Percentiles rank a stretch among this genome's conserved stretches.
Conservation (phyloP, 2,888 invertebrate species). For the Oscheius sp. region DNA sequence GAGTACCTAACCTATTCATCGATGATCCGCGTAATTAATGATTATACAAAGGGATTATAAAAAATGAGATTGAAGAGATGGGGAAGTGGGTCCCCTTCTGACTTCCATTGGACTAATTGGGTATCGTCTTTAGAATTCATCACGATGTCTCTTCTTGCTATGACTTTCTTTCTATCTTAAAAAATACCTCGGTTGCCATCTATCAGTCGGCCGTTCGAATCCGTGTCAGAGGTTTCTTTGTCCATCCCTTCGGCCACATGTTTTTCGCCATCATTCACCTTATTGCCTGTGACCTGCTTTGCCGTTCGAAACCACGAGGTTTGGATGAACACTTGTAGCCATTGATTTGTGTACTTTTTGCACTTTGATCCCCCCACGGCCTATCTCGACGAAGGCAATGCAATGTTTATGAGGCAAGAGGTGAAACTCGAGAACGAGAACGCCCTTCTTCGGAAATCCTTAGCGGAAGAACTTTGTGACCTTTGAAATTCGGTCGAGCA, state of each 20-base stretch:
- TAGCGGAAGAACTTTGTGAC: too few relatives aligned
- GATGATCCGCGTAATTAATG: too few relatives aligned
- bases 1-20: too few relatives aligned
- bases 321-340: neutral
- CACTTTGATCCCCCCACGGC: conserved; percentile 2
- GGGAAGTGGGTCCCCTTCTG: neutral
- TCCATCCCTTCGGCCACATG: conserved; percentile 23
- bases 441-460: neutral
- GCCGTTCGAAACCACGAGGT: too few relatives aligned
- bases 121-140: neutral
- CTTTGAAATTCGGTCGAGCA: too few relatives aligned
- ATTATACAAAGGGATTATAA: too few relatives aligned
- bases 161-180: too few relatives aligned
- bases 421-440: conserved; percentile 22
- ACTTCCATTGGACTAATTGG: neutral
- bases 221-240: conserved; percentile 21
- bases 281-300: conserved; percentile 28
- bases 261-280: conserved; percentile 31
- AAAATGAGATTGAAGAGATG: too few relatives aligned
- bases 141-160: too few relatives aligned
- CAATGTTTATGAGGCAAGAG: conserved; percentile 29
- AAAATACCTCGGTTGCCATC: neutral
- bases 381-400: conserved; percentile 18
- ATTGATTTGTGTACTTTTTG: conserved; percentile 9
- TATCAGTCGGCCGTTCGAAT: conserved; percentile 11